Evolutionary conservation across 1,140 invertebrate genomes (phyloP), one percentile per base, ranked within the genome.

Genomic region (Pseudobourletiella spinata): DNA sequence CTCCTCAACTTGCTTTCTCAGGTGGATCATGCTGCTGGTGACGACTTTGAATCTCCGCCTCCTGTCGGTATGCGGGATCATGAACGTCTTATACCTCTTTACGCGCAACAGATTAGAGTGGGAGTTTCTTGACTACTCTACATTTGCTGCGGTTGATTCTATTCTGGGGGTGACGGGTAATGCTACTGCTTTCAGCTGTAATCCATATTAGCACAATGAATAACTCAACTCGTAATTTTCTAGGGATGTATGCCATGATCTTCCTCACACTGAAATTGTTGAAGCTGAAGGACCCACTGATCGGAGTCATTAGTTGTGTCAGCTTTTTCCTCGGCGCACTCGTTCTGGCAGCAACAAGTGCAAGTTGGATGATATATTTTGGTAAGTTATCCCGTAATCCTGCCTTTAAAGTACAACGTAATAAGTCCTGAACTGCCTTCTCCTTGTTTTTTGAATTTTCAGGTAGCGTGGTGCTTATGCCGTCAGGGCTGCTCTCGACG

Each of bases 321-420:
- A 54, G 51, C 20, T 51, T 54, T 28, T 22, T 16, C 35, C 11
- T 50, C n/a, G 35, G 28, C 18, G 18, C 22, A 11, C 18, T 67
- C 0, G 35, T 63, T 8, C 39, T 63, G 16, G 32, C 54, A 3
- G 57, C 63, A 44, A 48, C 65, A 1, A 44, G 20, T 25, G 22
- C 22, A 15, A 28, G 43, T 2, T 63, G 61, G 61, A 59, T 67
- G 51, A 60, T 67, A 56, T 67, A 67, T 51, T 32, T 67, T 4
- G 50, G 65, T 66, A 59, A n/a, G n/a, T n/a, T n/a, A n/a, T n/a
- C n/a, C n/a, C n/a, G n/a, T n/a, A n/a, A n/a, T n/a, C n/a, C n/a
- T n/a, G n/a, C n/a, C n/a, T n/a, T n/a, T n/a, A n/a, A n/a, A n/a
- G n/a, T n/a, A n/a, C n/a, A n/a, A n/a, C n/a, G n/a, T n/a, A n/a